Conservation (phyloP, 2,888 invertebrate genomes). For the Ophioninae sp. region DNA sequence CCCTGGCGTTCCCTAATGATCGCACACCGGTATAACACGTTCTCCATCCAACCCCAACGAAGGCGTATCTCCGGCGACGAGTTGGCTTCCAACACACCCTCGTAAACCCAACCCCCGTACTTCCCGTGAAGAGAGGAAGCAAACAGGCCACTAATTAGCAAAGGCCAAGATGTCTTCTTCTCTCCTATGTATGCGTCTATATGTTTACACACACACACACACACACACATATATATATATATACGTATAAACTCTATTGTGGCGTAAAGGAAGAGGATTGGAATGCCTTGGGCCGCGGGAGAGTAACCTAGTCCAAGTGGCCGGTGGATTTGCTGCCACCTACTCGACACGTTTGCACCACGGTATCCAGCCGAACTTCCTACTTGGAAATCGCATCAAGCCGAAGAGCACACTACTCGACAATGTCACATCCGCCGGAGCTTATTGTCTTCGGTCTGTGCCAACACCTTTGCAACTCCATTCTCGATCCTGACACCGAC, state of each 20-base stretch:
- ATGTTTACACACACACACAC: conserved; percentile 3
- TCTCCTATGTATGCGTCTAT: conserved; percentile 30
- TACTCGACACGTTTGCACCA: conserved; percentile 58
- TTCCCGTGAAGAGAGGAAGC: conserved; percentile 58
- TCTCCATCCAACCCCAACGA: conserved; percentile 57
- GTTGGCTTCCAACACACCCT: conserved; percentile 63
- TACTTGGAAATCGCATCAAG: conserved; percentile 67
- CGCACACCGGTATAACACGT: conserved; percentile 63
- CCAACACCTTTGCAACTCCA: not conserved
- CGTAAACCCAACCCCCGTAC: conserved; percentile 19
- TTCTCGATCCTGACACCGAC: not conserved
- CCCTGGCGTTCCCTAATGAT: conserved; percentile 66
- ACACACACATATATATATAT: conserved; percentile 2
- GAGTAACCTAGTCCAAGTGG: conserved; percentile 49
- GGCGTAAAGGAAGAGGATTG: conserved; percentile 41
- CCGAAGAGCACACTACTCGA: conserved; percentile 58
- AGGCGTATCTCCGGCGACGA: conserved; percentile 67
- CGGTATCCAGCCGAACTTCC: conserved; percentile 67
- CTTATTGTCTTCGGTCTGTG: conserved; percentile 61
- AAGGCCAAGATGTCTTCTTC: conserved; percentile 66
- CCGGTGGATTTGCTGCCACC: conserved; percentile 53
- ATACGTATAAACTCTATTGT: conserved; percentile 31
- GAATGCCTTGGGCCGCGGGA: conserved; percentile 43
- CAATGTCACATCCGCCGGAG: conserved; percentile 54
- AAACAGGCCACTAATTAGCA: conserved; percentile 72